phyloP scores from a whole-genome alignment of 2,888 invertebrate species.

The Ephialtes manifestator region DNA sequence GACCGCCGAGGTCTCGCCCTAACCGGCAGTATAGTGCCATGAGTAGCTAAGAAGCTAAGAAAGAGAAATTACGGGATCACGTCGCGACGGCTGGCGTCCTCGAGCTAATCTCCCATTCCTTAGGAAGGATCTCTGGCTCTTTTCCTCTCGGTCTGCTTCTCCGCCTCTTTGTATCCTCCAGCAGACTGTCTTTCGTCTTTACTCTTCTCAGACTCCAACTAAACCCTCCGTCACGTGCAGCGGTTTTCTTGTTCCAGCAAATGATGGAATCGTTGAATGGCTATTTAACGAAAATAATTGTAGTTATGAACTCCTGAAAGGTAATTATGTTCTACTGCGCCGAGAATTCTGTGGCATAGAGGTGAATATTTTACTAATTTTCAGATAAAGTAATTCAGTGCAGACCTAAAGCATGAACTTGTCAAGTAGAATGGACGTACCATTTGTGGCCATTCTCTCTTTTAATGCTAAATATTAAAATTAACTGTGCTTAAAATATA shows the following conservation, averaged over 20 bases:
- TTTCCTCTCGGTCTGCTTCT: constrained; percentile 18
- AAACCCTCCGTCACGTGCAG: background rate
- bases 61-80: constrained; percentile 80
- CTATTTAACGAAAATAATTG: background rate
- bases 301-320: background rate
- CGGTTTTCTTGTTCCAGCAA: background rate
- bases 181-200: background rate
- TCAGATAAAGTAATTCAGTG: background rate
- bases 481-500: no score
- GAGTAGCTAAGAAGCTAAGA: constrained; percentile 72
- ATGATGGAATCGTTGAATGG: background rate
- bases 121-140: constrained; percentile 47
- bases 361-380: background rate
- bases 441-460: no score
- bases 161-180: background rate
- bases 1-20: constrained; percentile 57
- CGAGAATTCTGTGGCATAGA: background rate
- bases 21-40: constrained; percentile 57
- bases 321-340: background rate
- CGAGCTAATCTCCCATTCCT: constrained; percentile 69
- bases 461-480: no score
- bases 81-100: constrained; percentile 67
- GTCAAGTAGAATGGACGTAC: no score
- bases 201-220: background rate
- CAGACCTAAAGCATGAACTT: no score